A percentile compares a stretch with the other conserved stretches of the same genome.
These are phyloP conservation scores for Egretta garzetta DNA, from an alignment of 2,113 vertebrate species.

Conservation along the genomic window DNA sequence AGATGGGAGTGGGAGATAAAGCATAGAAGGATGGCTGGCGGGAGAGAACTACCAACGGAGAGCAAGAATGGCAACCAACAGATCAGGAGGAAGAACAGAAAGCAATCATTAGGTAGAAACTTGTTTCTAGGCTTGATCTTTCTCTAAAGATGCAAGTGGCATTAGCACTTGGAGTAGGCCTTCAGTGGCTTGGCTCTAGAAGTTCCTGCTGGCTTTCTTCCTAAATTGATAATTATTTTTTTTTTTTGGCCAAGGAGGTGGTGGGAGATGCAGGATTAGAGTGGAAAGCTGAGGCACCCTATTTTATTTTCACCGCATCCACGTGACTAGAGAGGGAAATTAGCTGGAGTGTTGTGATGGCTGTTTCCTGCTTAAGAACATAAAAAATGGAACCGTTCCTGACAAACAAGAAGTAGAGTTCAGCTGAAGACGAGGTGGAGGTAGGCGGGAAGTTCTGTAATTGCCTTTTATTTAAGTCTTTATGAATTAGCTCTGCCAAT, in stretches of 20 bases:
- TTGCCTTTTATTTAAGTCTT: conserved; percentile 63
- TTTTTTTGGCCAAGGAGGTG: background rate
- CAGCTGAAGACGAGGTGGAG: conserved; percentile 45
- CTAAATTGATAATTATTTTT: background rate
- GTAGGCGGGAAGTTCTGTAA: conserved; percentile 62
- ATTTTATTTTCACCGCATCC: background rate
- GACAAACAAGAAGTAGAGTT: conserved; percentile 37
- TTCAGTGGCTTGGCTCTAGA: background rate
- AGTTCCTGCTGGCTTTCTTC: background rate
- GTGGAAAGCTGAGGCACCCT: background rate
- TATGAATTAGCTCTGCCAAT: conserved; percentile 59
- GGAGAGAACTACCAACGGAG: background rate
- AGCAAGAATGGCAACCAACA: background rate
- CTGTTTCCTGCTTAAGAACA: conserved; percentile 51
- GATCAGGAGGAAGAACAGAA: background rate
- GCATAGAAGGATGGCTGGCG: background rate
- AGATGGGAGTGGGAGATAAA: background rate
- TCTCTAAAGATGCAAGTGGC: background rate
- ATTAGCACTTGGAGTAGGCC: background rate
- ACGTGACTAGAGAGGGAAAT: background rate
- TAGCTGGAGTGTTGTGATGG: conserved; percentile 47
- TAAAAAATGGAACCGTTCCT: conserved; percentile 33
- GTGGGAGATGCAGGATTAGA: background rate
- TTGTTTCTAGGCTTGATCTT: background rate
- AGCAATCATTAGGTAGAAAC: background rate